phyloP scores from a whole-genome alignment of 1,140 invertebrate genomes.

The Apocrypta bakeri region DNA sequence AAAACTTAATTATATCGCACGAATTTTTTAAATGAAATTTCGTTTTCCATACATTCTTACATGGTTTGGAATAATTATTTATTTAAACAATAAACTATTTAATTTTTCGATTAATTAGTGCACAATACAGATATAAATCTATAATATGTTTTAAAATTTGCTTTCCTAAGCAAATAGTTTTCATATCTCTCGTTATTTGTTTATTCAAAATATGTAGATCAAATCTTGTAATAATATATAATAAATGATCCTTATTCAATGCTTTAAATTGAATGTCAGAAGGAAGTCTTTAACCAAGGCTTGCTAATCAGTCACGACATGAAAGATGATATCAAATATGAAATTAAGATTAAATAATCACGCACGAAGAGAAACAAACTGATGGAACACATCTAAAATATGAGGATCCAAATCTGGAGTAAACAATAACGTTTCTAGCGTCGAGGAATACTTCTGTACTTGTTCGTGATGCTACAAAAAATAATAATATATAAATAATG shows the following conservation, averaged over 20 bases:
- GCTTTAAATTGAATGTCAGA: slow-evolving; percentile 38
- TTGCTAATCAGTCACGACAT: slow-evolving; percentile 36
- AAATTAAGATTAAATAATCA: slow-evolving; percentile 65
- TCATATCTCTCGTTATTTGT: background rate
- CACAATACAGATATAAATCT: slow-evolving; percentile 18
- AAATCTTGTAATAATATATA: slow-evolving; percentile 24
- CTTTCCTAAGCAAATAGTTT: slow-evolving; percentile 5
- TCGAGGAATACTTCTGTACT: slow-evolving; percentile 97
- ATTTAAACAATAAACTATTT: slow-evolving; percentile 26
- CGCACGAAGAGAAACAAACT: slow-evolving; percentile 89
- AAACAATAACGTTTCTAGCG: slow-evolving; percentile 95
- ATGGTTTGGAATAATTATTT: background rate
- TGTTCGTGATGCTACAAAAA: slow-evolving; percentile 93
- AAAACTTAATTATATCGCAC: slow-evolving; percentile 48
- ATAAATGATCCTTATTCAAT: slow-evolving; percentile 33
- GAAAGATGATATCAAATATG: slow-evolving; percentile 15
- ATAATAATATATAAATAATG: slow-evolving; percentile 43
- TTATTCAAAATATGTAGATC: slow-evolving; percentile 34
- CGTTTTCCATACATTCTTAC: slow-evolving; percentile 5
- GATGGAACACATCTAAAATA: slow-evolving; percentile 97
- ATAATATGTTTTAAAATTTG: slow-evolving; percentile 30
- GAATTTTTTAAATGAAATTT: slow-evolving; percentile 32
- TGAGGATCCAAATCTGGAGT: slow-evolving; percentile 97
- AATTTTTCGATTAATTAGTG: slow-evolving; percentile 26
- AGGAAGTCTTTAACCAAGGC: slow-evolving; percentile 38